Evolutionary conservation across 2,113 vertebrate genomes (phyloP), one percentile per base, ranked within the genome.

Genomic region (Anguilla rostrata): DNA sequence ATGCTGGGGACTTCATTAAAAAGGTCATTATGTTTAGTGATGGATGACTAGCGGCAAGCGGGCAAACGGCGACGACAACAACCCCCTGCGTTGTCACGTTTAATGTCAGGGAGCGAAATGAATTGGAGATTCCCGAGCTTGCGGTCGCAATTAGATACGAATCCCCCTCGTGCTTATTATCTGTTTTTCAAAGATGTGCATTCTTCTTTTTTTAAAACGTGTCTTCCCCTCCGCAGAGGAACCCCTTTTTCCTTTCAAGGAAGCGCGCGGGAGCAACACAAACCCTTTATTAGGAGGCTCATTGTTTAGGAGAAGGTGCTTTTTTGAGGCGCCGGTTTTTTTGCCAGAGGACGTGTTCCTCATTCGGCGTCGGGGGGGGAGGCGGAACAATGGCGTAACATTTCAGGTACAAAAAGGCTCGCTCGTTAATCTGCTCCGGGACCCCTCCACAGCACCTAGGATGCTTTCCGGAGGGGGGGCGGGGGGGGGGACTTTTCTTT

Each of bases 321-420:
- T 20, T 81, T 20, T 46, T 20, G 40, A 81, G 80, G 20, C 11
- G 5, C 39, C 8, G 71, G 34, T 75, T 18, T 18, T 18, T 29
- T 82, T 39, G 60, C 71, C 43, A 87, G 78, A 84, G 79, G 34
- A 82, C 86, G 84, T 90, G 82, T 39, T 83, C 83, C 75, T 84
- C 46, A 80, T 75, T 84, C 53, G 87, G 83, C 78, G 81, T 82
- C 83, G 49, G 12, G 0, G 7, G 86, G 83, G 83, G 78, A 78
- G 57, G 41, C 84, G 63, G 66, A 88, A 87, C 60, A 90, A 87
- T 87, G 82, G 60, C 53, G 41, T 56, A 78, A 80, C 88, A 88
- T 88, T 89, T 83, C 80, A 71, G 78, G 78, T 88, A 88, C 89
- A 92, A 90, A 92, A 90, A 88, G 84, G 87, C 90, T 46, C 7